Conservation (phyloP, 1,140 invertebrate species). For the Drosophila rhopaloa region DNA sequence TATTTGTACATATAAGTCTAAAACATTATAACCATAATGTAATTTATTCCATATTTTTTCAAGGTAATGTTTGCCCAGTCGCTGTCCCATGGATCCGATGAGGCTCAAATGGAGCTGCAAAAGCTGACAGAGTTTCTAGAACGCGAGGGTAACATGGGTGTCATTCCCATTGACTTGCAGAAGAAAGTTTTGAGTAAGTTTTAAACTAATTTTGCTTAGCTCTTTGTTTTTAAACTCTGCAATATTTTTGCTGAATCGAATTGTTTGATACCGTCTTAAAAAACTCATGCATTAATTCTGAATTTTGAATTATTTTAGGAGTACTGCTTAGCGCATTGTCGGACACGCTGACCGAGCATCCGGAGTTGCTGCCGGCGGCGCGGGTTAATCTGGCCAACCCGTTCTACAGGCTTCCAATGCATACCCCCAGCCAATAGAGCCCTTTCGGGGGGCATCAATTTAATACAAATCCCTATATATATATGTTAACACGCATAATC, state of each 20-base stretch:
- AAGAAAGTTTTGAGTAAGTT: conserved; percentile 89
- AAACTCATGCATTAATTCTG: not conserved
- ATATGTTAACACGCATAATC: conserved; percentile 61
- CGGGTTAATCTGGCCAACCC: conserved; percentile 79
- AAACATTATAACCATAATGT: no score
- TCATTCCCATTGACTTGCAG: conserved; percentile 88
- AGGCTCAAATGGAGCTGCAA: conserved; percentile 88
- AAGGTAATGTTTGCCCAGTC: conserved; percentile 90
- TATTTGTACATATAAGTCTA: conserved; percentile 55
- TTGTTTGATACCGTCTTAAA: not conserved
- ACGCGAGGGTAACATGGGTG: conserved; percentile 88
- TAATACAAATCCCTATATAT: conserved; percentile 48
- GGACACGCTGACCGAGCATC: conserved; percentile 89
- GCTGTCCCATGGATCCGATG: conserved; percentile 87
- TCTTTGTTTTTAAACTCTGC: no score
- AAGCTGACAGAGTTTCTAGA: conserved; percentile 90
- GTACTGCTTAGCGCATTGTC: conserved; percentile 89
- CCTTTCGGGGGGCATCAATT: conserved; percentile 42
- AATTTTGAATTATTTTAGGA: conserved; percentile 84
- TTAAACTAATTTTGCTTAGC: no score
- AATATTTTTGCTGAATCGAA: no score
- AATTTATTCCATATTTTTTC: not conserved
- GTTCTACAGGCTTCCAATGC: conserved; percentile 74
- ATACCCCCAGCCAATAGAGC: conserved; percentile 62
- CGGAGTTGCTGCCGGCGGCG: conserved; percentile 86